These are phyloP conservation scores for Brevimyrus niger DNA, from an alignment of 2,113 vertebrate species.

Conservation along the genomic window DNA sequence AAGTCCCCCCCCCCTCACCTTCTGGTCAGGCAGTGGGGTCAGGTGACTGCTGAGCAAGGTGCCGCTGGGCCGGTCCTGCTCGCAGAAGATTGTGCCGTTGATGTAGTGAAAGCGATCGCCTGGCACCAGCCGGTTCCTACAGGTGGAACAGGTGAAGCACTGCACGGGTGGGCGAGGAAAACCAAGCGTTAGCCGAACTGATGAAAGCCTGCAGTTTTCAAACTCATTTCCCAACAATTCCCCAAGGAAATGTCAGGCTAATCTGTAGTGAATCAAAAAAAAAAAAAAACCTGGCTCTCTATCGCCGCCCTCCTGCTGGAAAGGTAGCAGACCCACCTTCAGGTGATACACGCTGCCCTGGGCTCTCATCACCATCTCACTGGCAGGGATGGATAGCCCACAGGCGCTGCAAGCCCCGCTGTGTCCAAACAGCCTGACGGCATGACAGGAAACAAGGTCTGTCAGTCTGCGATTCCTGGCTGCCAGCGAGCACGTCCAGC, in stretches of 20 bases:
- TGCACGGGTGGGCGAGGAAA: conserved; percentile 18
- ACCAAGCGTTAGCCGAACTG: neutral
- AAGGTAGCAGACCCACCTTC: conserved; percentile 50
- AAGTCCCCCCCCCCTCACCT: conserved; percentile 43
- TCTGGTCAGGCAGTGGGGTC: conserved; percentile 61
- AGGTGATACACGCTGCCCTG: conserved; percentile 69
- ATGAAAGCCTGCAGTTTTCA: neutral
- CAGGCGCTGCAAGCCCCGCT: conserved; percentile 67
- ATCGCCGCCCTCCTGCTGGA: neutral
- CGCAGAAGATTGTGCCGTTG: conserved; percentile 68
- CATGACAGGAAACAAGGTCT: neutral
- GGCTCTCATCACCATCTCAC: conserved; percentile 72
- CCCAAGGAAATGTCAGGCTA: neutral
- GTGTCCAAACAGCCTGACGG: conserved; percentile 64
- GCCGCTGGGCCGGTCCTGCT: conserved; percentile 62
- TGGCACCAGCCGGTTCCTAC: conserved; percentile 63
- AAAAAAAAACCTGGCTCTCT: neutral
- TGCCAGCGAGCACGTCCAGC: neutral
- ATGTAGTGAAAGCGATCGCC: conserved; percentile 68
- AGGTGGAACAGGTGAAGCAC: conserved; percentile 70
- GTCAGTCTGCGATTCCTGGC: neutral
- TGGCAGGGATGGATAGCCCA: conserved; percentile 67
- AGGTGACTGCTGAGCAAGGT: conserved; percentile 54
- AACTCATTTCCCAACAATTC: neutral
- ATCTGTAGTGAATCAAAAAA: neutral